Evolutionary conservation across 37 sponge, comb jelly and placozoan species (phyloP), one percentile per base, ranked within the genome.

Genomic region (Tethya wilhelma): DNA sequence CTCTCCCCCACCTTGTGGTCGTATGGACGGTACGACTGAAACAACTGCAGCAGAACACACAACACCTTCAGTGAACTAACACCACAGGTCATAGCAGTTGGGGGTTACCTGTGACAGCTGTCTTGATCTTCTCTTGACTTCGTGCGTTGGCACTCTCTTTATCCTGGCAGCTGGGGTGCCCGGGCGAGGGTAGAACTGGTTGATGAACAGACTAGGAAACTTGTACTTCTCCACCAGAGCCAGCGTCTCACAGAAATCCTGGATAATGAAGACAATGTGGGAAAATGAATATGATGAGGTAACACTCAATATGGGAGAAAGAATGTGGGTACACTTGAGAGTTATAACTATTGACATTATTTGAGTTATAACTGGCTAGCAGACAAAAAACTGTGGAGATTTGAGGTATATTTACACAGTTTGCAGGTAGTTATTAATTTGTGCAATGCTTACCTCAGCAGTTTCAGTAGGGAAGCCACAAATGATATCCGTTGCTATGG

Each of bases 401-500:
- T n/a, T n/a, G n/a, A n/a, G n/a, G n/a, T n/a, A n/a, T n/a, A n/a
- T n/a, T n/a, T n/a, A n/a, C n/a, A n/a, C n/a, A n/a, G n/a, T n/a
- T n/a, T n/a, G n/a, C n/a, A n/a, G 14, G 14, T 19, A 37, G 38
- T 36, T 17, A 30, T 9, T 36, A 5, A 67, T 29, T 36, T 19
- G 34, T 36, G 12, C 8, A 67, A 17, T 8, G 44, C 69, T 64
- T 64, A 87, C 91, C 78, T 91, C 92, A 55, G 82, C 80, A 33
- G 90, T 90, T 68, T 98, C 98, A 12, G 94, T 95, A 38, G 98
- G 98, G 74, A 98, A 98, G 1, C 98, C 98, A 87, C 98, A 98
- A 36, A 98, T 98, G 69, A 98, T 90, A 65, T 98, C 98, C n/a
- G 98, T 98, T 64, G 94, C 98, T 82, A 98, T 95, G 92, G 88